These are phyloP conservation scores for Poliocrania exsul DNA, from an alignment of 2,797 vertebrate genomes.

Conservation along the genomic window DNA sequence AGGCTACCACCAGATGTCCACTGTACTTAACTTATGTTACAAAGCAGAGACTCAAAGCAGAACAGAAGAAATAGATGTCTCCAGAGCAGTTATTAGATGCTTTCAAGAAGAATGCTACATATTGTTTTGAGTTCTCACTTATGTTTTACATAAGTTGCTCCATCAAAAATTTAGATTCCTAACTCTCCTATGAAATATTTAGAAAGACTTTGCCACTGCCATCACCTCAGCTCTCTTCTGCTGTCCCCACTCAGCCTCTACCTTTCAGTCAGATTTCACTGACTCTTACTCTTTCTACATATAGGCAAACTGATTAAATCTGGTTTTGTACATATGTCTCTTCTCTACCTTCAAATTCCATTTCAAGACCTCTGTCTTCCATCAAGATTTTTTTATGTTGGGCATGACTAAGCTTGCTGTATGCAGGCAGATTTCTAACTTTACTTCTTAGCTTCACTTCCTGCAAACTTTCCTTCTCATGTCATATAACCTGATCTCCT, in stretches of 20 bases:
- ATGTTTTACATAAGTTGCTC: background rate
- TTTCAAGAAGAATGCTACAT: background rate
- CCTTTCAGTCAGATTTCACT: background rate
- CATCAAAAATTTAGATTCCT: background rate
- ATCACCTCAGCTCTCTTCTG: background rate
- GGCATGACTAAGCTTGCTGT: background rate
- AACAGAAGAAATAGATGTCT: background rate
- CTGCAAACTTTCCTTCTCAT: background rate
- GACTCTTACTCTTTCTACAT: background rate
- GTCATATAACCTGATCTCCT: background rate
- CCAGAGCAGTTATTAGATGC: background rate
- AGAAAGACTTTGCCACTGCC: background rate
- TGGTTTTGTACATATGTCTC: background rate
- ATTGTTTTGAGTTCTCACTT: background rate
- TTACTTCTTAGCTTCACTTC: background rate
- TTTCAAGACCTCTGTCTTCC: background rate
- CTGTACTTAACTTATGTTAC: background rate
- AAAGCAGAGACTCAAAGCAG: background rate
- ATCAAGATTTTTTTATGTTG: background rate
- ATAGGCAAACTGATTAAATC: background rate
- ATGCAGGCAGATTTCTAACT: background rate
- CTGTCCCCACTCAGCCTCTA: background rate
- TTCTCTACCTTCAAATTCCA: background rate
- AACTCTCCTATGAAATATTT: background rate
- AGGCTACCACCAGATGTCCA: background rate